Conservation (phyloP, 2,113 vertebrate species). For the Pogonocichla stellata region DNA sequence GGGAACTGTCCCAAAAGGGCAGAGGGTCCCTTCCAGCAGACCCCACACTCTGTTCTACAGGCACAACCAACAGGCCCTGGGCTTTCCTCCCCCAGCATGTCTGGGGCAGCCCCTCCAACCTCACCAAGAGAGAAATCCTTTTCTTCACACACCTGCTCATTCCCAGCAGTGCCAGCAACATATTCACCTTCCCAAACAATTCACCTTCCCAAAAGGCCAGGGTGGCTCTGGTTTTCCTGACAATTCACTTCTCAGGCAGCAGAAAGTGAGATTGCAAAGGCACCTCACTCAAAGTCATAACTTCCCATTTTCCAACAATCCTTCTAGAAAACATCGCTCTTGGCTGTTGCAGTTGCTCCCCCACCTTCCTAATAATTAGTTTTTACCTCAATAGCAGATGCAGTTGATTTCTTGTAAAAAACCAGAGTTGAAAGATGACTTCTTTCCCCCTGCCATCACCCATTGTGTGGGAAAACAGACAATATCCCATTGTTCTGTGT, state of each 20-base stretch:
- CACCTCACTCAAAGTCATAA: neutral
- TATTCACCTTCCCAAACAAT: neutral
- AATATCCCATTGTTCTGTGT: constrained; percentile 31
- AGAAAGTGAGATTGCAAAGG: neutral
- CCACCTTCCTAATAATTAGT: neutral
- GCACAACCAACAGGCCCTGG: neutral
- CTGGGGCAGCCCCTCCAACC: neutral
- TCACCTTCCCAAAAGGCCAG: neutral
- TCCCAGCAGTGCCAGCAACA: neutral
- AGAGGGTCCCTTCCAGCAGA: neutral
- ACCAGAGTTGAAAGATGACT: constrained; percentile 38
- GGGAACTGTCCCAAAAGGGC: neutral
- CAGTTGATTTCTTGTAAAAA: constrained; percentile 31
- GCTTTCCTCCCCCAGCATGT: neutral
- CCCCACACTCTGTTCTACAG: accelerated
- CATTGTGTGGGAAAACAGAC: constrained; percentile 38
- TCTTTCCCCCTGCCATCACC: constrained; percentile 36
- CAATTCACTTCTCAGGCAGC: neutral
- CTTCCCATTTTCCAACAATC: neutral
- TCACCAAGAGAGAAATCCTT: neutral
- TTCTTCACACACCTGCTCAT: neutral
- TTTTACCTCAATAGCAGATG: constrained; percentile 9
- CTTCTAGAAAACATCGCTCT: neutral
- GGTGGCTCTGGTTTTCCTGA: neutral
- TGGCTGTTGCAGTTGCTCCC: neutral